phyloP scores from a whole-genome alignment of 2,797 vertebrate genomes.

The Gobio occitaniae region DNA sequence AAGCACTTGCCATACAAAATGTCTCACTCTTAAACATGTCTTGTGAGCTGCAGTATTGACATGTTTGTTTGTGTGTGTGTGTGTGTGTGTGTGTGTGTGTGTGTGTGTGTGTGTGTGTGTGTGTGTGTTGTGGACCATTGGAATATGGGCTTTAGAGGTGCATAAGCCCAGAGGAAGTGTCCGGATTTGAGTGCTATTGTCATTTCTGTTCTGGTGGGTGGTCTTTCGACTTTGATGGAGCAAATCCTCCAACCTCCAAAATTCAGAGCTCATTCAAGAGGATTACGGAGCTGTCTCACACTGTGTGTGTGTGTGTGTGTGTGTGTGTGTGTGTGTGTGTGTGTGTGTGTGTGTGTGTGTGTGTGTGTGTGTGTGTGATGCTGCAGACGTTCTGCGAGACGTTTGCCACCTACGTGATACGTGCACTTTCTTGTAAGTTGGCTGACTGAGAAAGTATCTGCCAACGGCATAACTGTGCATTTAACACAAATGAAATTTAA shows the following conservation, averaged over 20 bases:
- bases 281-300: conserved; percentile 70
- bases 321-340: too few species aligned
- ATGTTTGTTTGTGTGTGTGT: too few species aligned
- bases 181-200: conserved; percentile 71
- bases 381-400: conserved; percentile 17
- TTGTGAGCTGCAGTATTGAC: conserved; percentile 59
- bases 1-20: conserved; percentile 34
- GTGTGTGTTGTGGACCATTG: conserved; percentile 44
- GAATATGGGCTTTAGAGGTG: conserved; percentile 42
- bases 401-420: conserved; percentile 46
- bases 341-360: too few species aligned
- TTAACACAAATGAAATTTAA: neutral
- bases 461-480: neutral
- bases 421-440: conserved; percentile 38
- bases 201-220: conserved; percentile 72
- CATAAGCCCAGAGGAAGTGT: conserved; percentile 65
- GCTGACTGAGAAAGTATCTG: conserved; percentile 27
- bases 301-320: conserved; percentile 41
- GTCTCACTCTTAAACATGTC: conserved; percentile 41
- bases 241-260: conserved; percentile 74
- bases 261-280: conserved; percentile 69
- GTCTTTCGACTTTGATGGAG: conserved; percentile 76
- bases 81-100: too few species aligned
- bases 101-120: too few species aligned
- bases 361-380: conserved; percentile 36